These are phyloP conservation scores for Oxyteleia sp. DNA, from an alignment of 2,888 invertebrate species.

Conservation along the genomic window DNA sequence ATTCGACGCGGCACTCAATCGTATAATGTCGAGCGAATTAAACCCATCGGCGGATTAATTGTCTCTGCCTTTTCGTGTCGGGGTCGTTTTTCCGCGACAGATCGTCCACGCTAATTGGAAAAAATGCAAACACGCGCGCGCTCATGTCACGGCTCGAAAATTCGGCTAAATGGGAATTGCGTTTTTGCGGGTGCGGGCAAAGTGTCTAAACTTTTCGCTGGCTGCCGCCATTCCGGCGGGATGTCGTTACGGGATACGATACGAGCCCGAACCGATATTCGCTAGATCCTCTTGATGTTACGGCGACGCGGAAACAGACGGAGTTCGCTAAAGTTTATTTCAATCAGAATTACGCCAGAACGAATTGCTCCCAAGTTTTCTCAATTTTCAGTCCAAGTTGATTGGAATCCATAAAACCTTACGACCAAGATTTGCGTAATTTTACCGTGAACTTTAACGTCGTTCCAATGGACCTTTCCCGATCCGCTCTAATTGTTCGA, in stretches of 20 bases:
- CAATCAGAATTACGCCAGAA: conserved; percentile 65
- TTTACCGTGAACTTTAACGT: conserved; percentile 58
- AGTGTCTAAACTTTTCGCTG: conserved; percentile 47
- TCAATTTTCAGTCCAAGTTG: conserved; percentile 61
- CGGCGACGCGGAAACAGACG: conserved; percentile 50
- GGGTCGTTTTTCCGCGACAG: conserved; percentile 78
- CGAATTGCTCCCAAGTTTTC: conserved; percentile 66
- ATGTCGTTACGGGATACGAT: conserved; percentile 55
- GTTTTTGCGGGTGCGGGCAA: conserved; percentile 43
- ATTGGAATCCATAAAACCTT: conserved; percentile 69
- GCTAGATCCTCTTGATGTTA: conserved; percentile 44
- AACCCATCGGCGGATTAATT: conserved; percentile 85
- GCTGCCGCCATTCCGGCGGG: conserved; percentile 11
- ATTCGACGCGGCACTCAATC: conserved; percentile 78
- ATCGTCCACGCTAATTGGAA: conserved; percentile 83
- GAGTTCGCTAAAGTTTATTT: conserved; percentile 62
- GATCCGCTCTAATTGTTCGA: conserved; percentile 40
- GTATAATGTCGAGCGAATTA: conserved; percentile 85
- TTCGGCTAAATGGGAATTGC: conserved; percentile 48
- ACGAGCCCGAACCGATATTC: conserved; percentile 49
- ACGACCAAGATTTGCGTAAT: conserved; percentile 68
- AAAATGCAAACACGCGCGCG: conserved; percentile 75
- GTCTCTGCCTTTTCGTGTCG: conserved; percentile 77
- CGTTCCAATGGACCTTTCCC: conserved; percentile 45
- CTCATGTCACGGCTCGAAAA: conserved; percentile 45